These are phyloP conservation scores for Ophion costatus DNA, from an alignment of 2,888 invertebrate genomes.

Conservation along the genomic window DNA sequence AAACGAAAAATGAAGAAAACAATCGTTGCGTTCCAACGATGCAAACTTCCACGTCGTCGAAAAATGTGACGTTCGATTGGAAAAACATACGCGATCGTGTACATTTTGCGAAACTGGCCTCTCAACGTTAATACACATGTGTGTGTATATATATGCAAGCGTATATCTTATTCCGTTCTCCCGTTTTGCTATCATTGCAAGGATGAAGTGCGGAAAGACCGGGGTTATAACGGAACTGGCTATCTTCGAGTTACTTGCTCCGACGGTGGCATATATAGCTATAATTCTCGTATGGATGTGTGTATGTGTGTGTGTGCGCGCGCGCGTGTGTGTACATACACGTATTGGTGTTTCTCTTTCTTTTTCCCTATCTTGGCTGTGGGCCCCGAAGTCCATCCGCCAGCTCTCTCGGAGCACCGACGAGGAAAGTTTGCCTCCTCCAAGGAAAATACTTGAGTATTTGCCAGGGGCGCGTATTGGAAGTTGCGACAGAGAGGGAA, in stretches of 20 bases:
- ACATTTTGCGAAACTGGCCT: slow-evolving; percentile 45
- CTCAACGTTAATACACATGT: slow-evolving; percentile 42
- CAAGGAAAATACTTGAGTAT: slow-evolving; percentile 69
- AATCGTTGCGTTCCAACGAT: no score
- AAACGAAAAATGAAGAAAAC: no score
- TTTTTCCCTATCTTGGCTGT: slow-evolving; percentile 55
- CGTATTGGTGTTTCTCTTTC: slow-evolving; percentile 19
- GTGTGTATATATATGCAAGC: slow-evolving; percentile 17
- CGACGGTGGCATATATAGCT: slow-evolving; percentile 51
- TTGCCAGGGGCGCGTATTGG: slow-evolving; percentile 68
- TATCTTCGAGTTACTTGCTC: slow-evolving; percentile 67
- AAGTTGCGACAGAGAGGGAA: slow-evolving; percentile 45
- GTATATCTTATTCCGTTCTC: slow-evolving; percentile 41
- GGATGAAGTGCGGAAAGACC: slow-evolving; percentile 67
- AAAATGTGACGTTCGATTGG: slow-evolving; percentile 54
- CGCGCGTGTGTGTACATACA: background rate
- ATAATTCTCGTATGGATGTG: slow-evolving; percentile 12
- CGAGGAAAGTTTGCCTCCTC: slow-evolving; percentile 64
- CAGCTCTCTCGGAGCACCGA: slow-evolving; percentile 45
- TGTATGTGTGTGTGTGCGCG: background rate
- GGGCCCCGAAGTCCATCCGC: slow-evolving; percentile 52
- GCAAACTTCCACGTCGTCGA: background rate
- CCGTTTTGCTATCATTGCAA: slow-evolving; percentile 66
- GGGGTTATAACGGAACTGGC: slow-evolving; percentile 67
- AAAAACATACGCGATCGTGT: slow-evolving; percentile 57